These are phyloP conservation scores for Heliocidaris tuberculata DNA, from an alignment of 35 echinoderm and acorn worm genomes.

Conservation along the genomic window DNA sequence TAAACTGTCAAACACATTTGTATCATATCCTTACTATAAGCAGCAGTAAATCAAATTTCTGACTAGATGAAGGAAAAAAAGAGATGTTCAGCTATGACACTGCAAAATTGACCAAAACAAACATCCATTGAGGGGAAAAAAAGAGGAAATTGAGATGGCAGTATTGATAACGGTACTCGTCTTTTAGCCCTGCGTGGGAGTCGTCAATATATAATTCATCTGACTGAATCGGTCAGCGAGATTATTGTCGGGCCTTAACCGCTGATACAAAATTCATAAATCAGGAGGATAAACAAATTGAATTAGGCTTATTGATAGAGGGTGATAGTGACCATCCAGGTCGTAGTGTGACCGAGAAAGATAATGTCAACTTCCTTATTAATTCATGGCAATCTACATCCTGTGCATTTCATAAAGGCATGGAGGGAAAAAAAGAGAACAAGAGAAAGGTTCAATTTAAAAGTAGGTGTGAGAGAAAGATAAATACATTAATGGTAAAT, in stretches of 20 bases:
- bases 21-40: background rate
- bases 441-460: background rate
- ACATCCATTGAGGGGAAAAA: background rate
- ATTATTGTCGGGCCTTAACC: background rate
- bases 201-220: conserved; percentile 36
- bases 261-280: conserved; percentile 4
- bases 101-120: conserved; percentile 12
- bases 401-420: background rate
- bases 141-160: conserved; percentile 1
- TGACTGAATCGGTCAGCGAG: conserved; percentile 15
- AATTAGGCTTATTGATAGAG: conserved; percentile 28
- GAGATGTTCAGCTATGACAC: background rate
- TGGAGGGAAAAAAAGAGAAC: background rate
- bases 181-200: background rate
- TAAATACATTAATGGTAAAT: background rate
- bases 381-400: conserved; percentile 31
- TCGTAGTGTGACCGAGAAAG: conserved; percentile 5
- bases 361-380: conserved; percentile 47
- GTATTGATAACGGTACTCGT: background rate
- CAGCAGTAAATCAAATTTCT: background rate
- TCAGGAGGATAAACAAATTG: conserved; percentile 28
- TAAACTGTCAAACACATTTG: background rate
- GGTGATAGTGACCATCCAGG: conserved; percentile 16
- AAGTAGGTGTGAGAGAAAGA: background rate
- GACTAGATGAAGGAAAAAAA: background rate